phyloP scores from a whole-genome alignment of 2,888 invertebrate species.

The Lithophane socia region DNA sequence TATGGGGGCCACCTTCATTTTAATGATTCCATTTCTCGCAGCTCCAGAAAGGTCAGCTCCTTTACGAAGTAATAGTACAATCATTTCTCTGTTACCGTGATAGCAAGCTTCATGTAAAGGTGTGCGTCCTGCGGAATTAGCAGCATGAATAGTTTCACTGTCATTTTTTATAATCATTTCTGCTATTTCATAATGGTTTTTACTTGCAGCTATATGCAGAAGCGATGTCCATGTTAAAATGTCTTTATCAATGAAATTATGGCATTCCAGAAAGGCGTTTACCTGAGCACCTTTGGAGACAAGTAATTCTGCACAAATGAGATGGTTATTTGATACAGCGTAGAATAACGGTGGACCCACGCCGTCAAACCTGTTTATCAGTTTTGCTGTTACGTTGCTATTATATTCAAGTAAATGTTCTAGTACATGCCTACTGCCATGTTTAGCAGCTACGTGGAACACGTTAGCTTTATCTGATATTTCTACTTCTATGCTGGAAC shows the following conservation, averaged over 20 bases:
- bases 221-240: slow-evolving; percentile 37
- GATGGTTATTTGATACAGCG: slow-evolving; percentile 63
- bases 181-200: slow-evolving; percentile 76
- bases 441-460: slow-evolving; percentile 78
- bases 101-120: slow-evolving; percentile 80
- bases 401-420: slow-evolving; percentile 84
- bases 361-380: slow-evolving; percentile 41
- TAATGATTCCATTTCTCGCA: slow-evolving; percentile 15
- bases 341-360: slow-evolving; percentile 62
- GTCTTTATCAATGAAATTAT: slow-evolving; percentile 25
- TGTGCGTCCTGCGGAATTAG: slow-evolving; percentile 25
- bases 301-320: slow-evolving; percentile 75
- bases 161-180: slow-evolving; percentile 76
- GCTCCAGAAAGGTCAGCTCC: slow-evolving; percentile 74
- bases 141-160: slow-evolving; percentile 68
- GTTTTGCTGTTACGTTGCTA: slow-evolving; percentile 66
- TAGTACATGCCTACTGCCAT: slow-evolving; percentile 86
- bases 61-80: slow-evolving; percentile 75
- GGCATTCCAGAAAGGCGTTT: slow-evolving; percentile 47
- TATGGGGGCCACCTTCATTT: slow-evolving; percentile 74
- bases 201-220: slow-evolving; percentile 78
- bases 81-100: slow-evolving; percentile 87
- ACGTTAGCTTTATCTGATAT: slow-evolving; percentile 82
- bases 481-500: slow-evolving; percentile 81
- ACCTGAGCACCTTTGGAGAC: slow-evolving; percentile 64